A percentile compares a stretch with the other conserved stretches of the same genome.
These are phyloP conservation scores for Nothocercus julius DNA, from an alignment of 2,113 vertebrate species.

Conservation along the genomic window DNA sequence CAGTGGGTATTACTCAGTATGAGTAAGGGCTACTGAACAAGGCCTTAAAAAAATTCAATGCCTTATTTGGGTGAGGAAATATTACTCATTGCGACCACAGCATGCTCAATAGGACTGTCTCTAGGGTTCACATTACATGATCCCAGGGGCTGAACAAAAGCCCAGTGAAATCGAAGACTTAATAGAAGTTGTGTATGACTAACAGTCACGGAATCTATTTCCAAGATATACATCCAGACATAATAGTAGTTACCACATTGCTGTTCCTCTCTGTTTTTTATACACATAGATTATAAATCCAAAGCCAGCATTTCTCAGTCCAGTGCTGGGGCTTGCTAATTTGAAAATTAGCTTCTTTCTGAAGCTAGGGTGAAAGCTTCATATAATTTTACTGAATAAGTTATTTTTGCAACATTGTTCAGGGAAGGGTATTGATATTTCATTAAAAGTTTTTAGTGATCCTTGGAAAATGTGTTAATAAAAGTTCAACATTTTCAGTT, in stretches of 20 bases:
- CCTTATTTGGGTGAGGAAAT: background rate
- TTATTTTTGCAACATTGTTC: background rate
- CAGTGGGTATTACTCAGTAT: background rate
- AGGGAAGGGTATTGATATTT: background rate
- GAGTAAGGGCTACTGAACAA: constrained; percentile 42
- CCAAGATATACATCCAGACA: background rate
- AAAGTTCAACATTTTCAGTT: background rate
- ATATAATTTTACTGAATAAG: background rate
- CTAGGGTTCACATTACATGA: background rate
- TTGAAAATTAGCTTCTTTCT: background rate
- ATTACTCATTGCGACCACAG: background rate
- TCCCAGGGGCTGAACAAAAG: background rate
- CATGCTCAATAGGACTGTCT: constrained; percentile 1
- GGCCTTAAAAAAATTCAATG: constrained; percentile 40
- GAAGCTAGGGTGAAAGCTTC: background rate
- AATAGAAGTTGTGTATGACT: background rate
- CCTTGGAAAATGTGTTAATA: background rate
- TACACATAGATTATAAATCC: background rate
- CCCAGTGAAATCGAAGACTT: background rate
- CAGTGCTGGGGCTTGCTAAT: background rate
- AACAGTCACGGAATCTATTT: background rate
- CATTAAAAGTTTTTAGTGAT: background rate
- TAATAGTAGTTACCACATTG: background rate
- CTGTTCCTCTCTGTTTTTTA: background rate
- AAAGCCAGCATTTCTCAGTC: background rate